Evolutionary conservation across 2,888 invertebrate species (phyloP).

Genomic region (Lutraria lutraria): DNA sequence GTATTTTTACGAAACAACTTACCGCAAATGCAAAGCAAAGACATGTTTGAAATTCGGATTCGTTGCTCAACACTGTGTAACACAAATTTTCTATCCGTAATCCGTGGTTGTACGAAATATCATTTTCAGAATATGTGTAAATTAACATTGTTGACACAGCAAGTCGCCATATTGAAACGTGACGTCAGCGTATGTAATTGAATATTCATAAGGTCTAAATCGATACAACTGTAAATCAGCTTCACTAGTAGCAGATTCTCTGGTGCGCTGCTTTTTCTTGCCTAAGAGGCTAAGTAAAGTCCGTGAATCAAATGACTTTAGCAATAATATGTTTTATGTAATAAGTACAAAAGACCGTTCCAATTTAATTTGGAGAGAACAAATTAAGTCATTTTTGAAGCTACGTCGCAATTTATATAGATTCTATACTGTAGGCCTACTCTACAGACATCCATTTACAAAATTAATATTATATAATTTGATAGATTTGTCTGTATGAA

Average conservation of each 20-base stretch:
- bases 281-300: background rate
- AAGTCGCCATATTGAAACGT: slow-evolving; percentile 69
- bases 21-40: slow-evolving; percentile 81
- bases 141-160: slow-evolving; percentile 62
- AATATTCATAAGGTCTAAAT: slow-evolving; percentile 70
- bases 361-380: background rate
- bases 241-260: background rate
- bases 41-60: slow-evolving; percentile 70
- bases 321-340: background rate
- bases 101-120: slow-evolving; percentile 32
- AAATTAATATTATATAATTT: too few species aligned
- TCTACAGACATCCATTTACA: too few species aligned
- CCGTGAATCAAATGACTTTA: background rate
- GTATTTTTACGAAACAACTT: slow-evolving; percentile 55
- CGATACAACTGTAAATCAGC: slow-evolving; percentile 23
- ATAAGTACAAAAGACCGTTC: background rate
- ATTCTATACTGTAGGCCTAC: too few species aligned
- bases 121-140: slow-evolving; percentile 34
- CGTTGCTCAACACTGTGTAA: background rate
- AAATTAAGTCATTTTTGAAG: background rate
- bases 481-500: too few species aligned
- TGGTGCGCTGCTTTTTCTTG: background rate
- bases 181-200: slow-evolving; percentile 71
- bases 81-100: slow-evolving; percentile 35
- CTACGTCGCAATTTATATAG: background rate